A percentile compares a stretch with the other conserved stretches of the same genome.
Conservation (phyloP, 2,888 invertebrate species). For the Pseudeuparius sepicola region DNA sequence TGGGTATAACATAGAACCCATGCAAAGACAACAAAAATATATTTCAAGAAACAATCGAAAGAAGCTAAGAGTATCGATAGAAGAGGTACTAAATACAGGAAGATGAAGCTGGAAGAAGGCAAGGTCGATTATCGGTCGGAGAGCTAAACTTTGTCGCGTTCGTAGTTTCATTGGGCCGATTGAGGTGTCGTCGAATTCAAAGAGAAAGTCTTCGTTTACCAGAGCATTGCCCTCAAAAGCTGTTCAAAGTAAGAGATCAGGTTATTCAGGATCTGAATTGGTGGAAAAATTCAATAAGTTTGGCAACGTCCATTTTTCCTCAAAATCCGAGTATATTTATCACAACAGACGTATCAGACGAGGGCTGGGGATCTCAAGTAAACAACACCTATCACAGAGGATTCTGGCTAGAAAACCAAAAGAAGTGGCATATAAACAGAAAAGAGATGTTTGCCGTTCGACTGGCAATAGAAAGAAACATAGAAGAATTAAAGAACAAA, state of each 20-base stretch:
- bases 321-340: too few relatives aligned
- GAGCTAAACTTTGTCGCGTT: slow-evolving; percentile 18
- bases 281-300: slow-evolving; percentile 11
- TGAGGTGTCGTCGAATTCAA: slow-evolving; percentile 15
- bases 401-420: slow-evolving; percentile 8
- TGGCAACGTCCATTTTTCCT: slow-evolving; percentile 6
- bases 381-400: slow-evolving; percentile 4
- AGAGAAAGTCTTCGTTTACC: slow-evolving; percentile 6
- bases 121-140: slow-evolving; percentile 14
- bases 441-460: slow-evolving; percentile 13
- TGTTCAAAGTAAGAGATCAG: slow-evolving; percentile 7
- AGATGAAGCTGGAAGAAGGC: slow-evolving; percentile 9
- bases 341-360: too few relatives aligned
- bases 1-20: slow-evolving; percentile 13
- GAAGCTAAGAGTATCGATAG: slow-evolving; percentile 7
- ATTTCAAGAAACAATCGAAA: not conserved
- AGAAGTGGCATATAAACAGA: slow-evolving; percentile 15
- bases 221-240: slow-evolving; percentile 1
- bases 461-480: not conserved
- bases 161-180: slow-evolving; percentile 15
- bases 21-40: slow-evolving; percentile 2
- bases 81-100: not conserved
- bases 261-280: slow-evolving; percentile 9
- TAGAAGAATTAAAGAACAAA: slow-evolving; percentile 2
- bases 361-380: slow-evolving; percentile 17